Evolutionary conservation across 1,140 invertebrate genomes (phyloP).

Genomic region (Notospermus geniculatus): DNA sequence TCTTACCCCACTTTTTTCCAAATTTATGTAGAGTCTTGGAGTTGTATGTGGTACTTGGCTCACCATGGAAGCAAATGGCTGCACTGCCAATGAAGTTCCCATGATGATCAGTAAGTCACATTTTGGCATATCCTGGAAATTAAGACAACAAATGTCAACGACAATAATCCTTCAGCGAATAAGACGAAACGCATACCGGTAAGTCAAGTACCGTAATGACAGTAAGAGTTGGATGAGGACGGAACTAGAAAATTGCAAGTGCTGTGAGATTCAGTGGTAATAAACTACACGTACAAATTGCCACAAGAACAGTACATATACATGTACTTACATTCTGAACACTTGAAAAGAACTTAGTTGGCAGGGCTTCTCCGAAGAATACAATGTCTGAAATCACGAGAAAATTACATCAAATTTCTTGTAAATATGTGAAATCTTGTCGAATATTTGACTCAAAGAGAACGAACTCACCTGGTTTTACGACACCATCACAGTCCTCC

Average conservation of each 20-base stretch:
- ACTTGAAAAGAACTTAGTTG: conserved; percentile 68
- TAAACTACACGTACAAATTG: not conserved
- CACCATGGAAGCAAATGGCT: conserved; percentile 90
- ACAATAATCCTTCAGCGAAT: not conserved
- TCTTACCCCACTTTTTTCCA: conserved; percentile 30
- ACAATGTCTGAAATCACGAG: conserved; percentile 70
- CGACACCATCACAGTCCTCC: conserved; percentile 65
- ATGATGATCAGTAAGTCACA: conserved; percentile 93
- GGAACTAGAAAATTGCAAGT: not conserved
- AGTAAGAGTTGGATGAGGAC: not conserved
- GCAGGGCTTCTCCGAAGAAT: conserved; percentile 89
- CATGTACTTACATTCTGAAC: conserved; percentile 28
- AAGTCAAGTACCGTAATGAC: not conserved
- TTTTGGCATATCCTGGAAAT: conserved; percentile 71
- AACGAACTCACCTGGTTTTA: conserved; percentile 68
- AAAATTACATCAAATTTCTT: too few relatives aligned
- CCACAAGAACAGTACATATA: not conserved
- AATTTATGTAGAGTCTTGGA: conserved; percentile 63
- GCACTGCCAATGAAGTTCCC: conserved; percentile 91
- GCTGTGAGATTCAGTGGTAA: not conserved
- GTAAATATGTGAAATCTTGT: too few relatives aligned
- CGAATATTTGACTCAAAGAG: not conserved
- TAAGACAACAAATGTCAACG: conserved; percentile 10
- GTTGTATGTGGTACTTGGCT: conserved; percentile 72
- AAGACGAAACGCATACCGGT: not conserved